phyloP scores from a whole-genome alignment of 2,113 vertebrate species.

The Neomonachus schauinslandi region DNA sequence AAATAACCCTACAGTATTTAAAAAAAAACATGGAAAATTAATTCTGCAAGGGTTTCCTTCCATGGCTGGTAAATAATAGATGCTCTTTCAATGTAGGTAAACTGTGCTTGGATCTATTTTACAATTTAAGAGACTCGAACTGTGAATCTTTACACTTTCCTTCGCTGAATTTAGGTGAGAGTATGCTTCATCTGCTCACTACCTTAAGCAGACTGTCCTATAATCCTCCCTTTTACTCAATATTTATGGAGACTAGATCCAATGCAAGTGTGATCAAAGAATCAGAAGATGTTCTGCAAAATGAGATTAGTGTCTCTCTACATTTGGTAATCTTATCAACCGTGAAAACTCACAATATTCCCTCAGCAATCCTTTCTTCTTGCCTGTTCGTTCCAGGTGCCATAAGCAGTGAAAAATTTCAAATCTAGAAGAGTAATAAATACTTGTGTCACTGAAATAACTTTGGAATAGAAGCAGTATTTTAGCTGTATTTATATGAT shows the following conservation, averaged over 20 bases:
- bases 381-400: background rate
- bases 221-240: background rate
- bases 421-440: background rate
- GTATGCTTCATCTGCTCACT: background rate
- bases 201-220: background rate
- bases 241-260: constrained; percentile 2
- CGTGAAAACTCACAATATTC: background rate
- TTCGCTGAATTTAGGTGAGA: constrained; percentile 28
- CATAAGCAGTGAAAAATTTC: background rate
- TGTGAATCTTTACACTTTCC: constrained; percentile 18
- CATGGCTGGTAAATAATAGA: background rate
- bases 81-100: background rate
- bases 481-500: background rate
- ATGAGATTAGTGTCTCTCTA: background rate
- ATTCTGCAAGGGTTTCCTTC: background rate
- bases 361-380: background rate
- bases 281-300: background rate
- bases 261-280: constrained; percentile 10
- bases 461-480: background rate
- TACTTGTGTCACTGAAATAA: background rate
- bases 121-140: constrained; percentile 17
- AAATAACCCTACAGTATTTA: background rate
- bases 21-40: background rate
- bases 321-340: background rate
- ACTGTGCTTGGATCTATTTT: background rate